Conservation (phyloP, 2,888 invertebrate species). For the Phyto melanocephala region DNA sequence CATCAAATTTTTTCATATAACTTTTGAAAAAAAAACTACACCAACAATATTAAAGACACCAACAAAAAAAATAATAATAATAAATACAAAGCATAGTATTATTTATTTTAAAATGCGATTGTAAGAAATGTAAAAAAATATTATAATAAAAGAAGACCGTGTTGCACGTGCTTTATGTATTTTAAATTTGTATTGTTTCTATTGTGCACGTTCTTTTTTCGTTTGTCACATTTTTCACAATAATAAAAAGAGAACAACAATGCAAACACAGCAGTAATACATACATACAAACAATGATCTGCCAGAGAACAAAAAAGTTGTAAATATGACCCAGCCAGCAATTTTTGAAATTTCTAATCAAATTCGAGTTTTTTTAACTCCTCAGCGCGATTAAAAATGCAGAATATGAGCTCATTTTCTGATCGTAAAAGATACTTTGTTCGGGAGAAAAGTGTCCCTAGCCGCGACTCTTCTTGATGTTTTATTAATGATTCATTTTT, state of each 20-base stretch:
- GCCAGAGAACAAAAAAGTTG: constrained; percentile 21
- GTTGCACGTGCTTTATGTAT: constrained; percentile 61
- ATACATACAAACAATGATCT: constrained; percentile 45
- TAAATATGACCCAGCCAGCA: no score
- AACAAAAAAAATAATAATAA: neutral
- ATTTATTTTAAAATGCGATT: neutral
- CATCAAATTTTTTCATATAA: no score
- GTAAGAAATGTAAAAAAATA: constrained; percentile 12
- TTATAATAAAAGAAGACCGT: constrained; percentile 30
- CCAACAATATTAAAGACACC: no score
- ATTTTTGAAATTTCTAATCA: no score
- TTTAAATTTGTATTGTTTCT: constrained; percentile 60
- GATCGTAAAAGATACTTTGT: no score
- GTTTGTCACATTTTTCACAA: constrained; percentile 58
- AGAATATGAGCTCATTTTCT: no score
- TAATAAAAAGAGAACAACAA: neutral
- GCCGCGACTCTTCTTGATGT: no score
- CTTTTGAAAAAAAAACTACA: no score
- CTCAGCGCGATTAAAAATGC: no score
- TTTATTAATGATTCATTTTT: no score
- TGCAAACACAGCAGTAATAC: constrained; percentile 11
- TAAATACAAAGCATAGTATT: neutral
- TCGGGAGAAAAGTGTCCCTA: no score
- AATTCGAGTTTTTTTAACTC: no score
- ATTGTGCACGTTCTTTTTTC: constrained; percentile 56